A percentile compares a stretch with the other conserved stretches of the same genome.
phyloP scores from a whole-genome alignment of 1,140 invertebrate species.

The Gryon sp. region DNA sequence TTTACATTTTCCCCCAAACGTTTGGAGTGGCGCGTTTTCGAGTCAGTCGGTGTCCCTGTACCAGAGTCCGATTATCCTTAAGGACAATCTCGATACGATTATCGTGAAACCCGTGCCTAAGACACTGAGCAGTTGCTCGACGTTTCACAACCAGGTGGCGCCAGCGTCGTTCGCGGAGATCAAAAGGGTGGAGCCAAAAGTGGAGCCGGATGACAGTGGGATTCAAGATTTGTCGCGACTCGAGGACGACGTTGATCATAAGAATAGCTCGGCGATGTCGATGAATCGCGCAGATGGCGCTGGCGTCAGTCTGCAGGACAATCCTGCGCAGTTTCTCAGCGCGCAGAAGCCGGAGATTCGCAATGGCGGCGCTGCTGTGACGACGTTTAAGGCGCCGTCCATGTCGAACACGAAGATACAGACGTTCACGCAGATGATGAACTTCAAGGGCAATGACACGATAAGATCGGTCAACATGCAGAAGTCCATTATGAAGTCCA shows the following conservation, averaged over 20 bases:
- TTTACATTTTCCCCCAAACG: slow-evolving; percentile 17
- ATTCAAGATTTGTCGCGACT: slow-evolving; percentile 8
- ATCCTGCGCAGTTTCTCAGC: slow-evolving; percentile 6
- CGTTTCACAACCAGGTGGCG: slow-evolving; percentile 15
- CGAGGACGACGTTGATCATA: slow-evolving; percentile 11
- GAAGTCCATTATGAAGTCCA: slow-evolving; percentile 34
- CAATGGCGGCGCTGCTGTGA: not conserved
- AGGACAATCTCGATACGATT: slow-evolving; percentile 8
- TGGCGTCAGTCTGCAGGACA: not conserved
- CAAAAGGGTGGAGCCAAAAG: slow-evolving; percentile 25
- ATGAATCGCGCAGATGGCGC: not conserved
- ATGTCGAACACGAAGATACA: slow-evolving; percentile 28
- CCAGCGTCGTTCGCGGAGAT: slow-evolving; percentile 28
- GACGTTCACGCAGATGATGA: slow-evolving; percentile 24
- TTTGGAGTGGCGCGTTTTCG: not conserved
- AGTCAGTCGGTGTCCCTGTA: slow-evolving; percentile 2
- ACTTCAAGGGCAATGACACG: not conserved
- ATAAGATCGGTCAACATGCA: slow-evolving; percentile 44
- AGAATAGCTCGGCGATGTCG: not conserved
- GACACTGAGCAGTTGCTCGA: not conserved
- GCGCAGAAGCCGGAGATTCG: not conserved
- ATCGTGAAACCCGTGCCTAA: slow-evolving; percentile 41
- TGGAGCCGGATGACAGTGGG: slow-evolving; percentile 34
- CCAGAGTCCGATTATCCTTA: not conserved
- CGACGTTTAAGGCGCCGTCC: not conserved